Base-by-base conservation (phyloP, 2,888 invertebrate species). In the Barypeithes pellucidus region DNA sequence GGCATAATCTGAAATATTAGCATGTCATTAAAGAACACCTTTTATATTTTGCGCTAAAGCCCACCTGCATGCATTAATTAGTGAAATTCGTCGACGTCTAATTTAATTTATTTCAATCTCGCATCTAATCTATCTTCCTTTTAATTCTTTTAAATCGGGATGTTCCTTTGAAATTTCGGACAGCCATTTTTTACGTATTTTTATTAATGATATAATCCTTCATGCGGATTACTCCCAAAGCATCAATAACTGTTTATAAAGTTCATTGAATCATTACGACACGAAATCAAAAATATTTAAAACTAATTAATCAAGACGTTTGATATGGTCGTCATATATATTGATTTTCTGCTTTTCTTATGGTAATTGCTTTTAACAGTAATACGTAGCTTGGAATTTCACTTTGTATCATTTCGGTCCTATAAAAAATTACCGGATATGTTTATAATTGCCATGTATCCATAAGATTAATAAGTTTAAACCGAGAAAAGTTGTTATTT, bases 251-350 rank as follows among this genome's bases (percentile, higher is more conserved):
- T 59, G 60, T 59, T 67, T 36, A 50, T 45, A 67, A 67, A 67
- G 67, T 67, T 67, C 67, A 60, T 47, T 67, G 67, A 67, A 59
- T 67, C 36, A 22, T 67, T 67, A 60, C 67, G 67, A 67, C 45
- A 67, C 14, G n/a, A 24, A 39, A 60, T 50, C 29, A 60, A 60
- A 57, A 36, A 29, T 60, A 60, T 67, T 47, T 45, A 43, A 45
- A 12, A 47, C 47, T 67, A 67, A 67, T 67, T 67, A 59, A 60
- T 67, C 60, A 47, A 67, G 66, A 54, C 43, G 59, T 67, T 67
- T 43, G 33, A 50, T 50, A 63, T 50, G 63, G 47, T 63, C 36
- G 47, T 33, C 63, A 47, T 36, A 18, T 36, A 18, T 62, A 24
- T 47, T 29, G 36, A 63, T 47, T 43, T 47, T 63, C 33, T 63